phyloP scores from a whole-genome alignment of 37 sponge, comb jelly and placozoan species.

The Crambe crambe region DNA sequence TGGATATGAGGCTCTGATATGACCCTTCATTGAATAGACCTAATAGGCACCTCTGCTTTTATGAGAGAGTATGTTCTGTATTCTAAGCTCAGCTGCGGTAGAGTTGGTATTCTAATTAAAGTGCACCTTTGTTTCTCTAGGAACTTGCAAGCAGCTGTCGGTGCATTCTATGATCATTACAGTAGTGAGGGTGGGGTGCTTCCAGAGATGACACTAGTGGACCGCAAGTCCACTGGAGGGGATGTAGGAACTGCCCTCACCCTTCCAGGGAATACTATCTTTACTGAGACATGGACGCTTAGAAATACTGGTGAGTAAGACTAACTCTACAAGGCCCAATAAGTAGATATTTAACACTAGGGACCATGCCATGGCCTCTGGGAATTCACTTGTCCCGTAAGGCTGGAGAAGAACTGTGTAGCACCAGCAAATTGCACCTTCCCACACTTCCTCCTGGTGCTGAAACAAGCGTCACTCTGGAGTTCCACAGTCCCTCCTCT shows the following conservation, averaged over 20 bases:
- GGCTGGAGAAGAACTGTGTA: conserved; percentile 55
- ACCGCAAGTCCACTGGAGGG: neutral
- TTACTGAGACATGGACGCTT: conserved; percentile 80
- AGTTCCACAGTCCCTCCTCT: conserved; percentile 50
- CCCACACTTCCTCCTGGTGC: conserved; percentile 34
- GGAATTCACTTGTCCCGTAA: conserved; percentile 50
- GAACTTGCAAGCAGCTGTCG: conserved; percentile 62
- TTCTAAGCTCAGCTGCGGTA: neutral
- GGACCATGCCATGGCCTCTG: conserved; percentile 67
- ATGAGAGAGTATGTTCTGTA: too few species aligned
- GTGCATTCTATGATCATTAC: conserved; percentile 65
- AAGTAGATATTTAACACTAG: conserved; percentile 18
- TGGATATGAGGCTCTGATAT: too few species aligned
- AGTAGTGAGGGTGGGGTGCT: neutral
- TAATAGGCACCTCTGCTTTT: too few species aligned
- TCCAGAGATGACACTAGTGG: neutral
- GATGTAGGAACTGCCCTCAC: neutral
- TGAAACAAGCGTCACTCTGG: conserved; percentile 54
- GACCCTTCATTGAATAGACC: too few species aligned
- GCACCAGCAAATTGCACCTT: conserved; percentile 10
- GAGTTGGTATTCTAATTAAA: neutral
- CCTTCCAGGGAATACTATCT: conserved; percentile 53
- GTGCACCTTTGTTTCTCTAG: conserved; percentile 2
- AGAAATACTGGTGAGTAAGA: conserved; percentile 54
- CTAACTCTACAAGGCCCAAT: too few species aligned